A percentile compares a stretch with the other conserved stretches of the same genome.
These are phyloP conservation scores for Idaea straminata DNA, from an alignment of 2,888 invertebrate species.

Conservation along the genomic window DNA sequence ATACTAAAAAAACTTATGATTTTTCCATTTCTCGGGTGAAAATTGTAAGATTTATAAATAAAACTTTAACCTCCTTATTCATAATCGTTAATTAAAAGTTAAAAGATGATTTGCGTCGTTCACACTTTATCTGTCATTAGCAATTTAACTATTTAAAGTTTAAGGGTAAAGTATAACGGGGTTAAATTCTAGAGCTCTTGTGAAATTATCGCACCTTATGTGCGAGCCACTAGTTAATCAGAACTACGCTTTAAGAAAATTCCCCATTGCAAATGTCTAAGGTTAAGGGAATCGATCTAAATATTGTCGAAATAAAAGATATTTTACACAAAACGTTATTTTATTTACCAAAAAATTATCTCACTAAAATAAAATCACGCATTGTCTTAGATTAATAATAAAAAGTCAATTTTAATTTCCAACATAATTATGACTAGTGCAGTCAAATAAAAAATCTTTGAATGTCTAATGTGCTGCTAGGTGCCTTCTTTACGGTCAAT, in stretches of 20 bases:
- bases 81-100: no score
- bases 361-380: slow-evolving; percentile 70
- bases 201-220: no score
- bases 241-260: slow-evolving; percentile 1
- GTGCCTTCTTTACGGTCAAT: not conserved
- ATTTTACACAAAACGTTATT: slow-evolving; percentile 45
- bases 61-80: no score
- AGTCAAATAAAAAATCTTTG: slow-evolving; percentile 32
- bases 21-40: no score
- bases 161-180: no score
- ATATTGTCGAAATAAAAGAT: slow-evolving; percentile 36
- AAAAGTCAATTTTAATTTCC: slow-evolving; percentile 32
- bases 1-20: no score
- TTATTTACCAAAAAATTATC: slow-evolving; percentile 60
- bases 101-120: no score
- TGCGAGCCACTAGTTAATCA: not conserved
- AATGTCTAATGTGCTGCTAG: slow-evolving; percentile 11
- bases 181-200: no score
- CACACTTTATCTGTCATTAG: no score
- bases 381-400: slow-evolving; percentile 46
- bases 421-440: slow-evolving; percentile 63
- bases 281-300: slow-evolving; percentile 30
- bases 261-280: slow-evolving; percentile 10
- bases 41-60: no score
- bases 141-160: no score